phyloP scores from a whole-genome alignment of 2,113 vertebrate species.

The Dasypus novemcinctus region DNA sequence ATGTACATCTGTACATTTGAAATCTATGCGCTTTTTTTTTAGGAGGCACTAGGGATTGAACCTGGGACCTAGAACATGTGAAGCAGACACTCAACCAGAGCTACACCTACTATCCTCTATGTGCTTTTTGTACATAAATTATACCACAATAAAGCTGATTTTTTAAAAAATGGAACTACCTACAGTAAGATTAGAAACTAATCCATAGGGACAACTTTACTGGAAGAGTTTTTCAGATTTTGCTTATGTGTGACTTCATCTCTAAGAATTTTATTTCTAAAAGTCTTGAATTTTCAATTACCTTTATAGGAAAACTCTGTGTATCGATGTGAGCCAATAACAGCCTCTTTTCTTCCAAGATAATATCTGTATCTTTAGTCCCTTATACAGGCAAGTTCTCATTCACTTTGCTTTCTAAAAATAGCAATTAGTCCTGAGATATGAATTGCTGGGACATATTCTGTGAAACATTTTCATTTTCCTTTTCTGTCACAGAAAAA shows the following conservation, averaged over 20 bases:
- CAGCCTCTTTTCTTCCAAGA: background rate
- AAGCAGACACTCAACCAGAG: too few relatives aligned
- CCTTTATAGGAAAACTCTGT: background rate
- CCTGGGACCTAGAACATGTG: too few relatives aligned
- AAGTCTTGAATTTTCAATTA: background rate
- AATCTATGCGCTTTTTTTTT: too few relatives aligned
- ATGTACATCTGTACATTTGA: too few relatives aligned
- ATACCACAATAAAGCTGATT: background rate
- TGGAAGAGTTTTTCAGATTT: background rate
- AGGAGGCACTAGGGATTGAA: too few relatives aligned
- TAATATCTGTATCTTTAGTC: background rate
- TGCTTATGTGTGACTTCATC: background rate
- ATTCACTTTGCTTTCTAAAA: constrained; percentile 47
- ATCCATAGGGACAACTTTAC: background rate
- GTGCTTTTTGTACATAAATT: background rate
- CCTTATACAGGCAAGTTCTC: background rate
- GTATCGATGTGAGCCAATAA: background rate
- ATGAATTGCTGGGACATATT: background rate
- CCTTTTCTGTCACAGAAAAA: background rate
- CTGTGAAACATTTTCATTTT: background rate
- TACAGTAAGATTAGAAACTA: background rate
- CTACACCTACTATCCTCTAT: too few relatives aligned
- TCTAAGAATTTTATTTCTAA: background rate
- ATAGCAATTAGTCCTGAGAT: constrained; percentile 34
- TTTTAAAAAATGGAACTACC: background rate